Percentiles rank a stretch among this genome's conserved stretches.
Evolutionary conservation across 2,113 vertebrate species (phyloP).

Genomic region (Cyanocitta stelleri): DNA sequence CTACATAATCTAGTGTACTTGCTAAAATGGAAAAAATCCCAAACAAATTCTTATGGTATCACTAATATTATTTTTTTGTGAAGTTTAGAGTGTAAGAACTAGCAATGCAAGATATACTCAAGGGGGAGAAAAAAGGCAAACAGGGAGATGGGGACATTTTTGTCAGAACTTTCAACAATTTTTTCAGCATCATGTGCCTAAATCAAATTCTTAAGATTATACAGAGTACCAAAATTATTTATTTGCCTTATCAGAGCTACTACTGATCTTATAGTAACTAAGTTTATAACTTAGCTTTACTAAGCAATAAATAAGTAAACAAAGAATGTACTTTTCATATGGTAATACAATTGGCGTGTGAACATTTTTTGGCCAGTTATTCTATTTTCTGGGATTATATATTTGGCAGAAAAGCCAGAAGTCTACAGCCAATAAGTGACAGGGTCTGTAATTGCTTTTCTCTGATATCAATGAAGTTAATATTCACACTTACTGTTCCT

Average conservation of each 20-base stretch:
- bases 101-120: not conserved
- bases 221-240: not conserved
- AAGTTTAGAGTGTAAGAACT: not conserved
- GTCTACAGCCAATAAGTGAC: not conserved
- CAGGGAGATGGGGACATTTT: not conserved
- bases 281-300: not conserved
- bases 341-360: not conserved
- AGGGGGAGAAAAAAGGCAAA: not conserved
- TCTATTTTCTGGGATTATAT: not conserved
- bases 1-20: not conserved
- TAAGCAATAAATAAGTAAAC: not conserved
- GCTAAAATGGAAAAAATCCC: not conserved
- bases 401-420: not conserved
- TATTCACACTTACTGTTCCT: not conserved
- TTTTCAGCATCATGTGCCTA: not conserved
- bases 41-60: not conserved
- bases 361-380: not conserved
- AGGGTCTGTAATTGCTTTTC: conserved; percentile 4
- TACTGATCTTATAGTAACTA: not conserved
- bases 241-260: not conserved
- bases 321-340: not conserved
- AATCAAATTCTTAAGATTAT: not conserved
- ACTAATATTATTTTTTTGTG: not conserved
- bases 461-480: not conserved
- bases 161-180: not conserved